phyloP scores from a whole-genome alignment of 2,797 vertebrate species.

The Cirrhinus molitorella region DNA sequence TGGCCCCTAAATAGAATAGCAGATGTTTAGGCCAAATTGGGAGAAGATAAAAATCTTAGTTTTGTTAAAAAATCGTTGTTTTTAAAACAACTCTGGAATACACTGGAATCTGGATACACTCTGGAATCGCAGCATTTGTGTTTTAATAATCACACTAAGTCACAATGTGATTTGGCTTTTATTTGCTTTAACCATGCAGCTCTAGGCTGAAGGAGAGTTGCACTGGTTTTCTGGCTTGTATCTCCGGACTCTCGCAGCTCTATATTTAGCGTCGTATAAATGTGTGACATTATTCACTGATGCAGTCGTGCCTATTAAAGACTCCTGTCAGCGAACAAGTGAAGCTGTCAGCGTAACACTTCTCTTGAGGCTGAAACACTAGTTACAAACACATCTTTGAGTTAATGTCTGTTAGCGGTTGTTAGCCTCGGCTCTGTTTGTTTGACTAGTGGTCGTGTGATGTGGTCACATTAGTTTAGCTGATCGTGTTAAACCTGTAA shows the following conservation, averaged over 20 bases:
- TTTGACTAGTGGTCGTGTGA: constrained; percentile 1
- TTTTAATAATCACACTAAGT: background rate
- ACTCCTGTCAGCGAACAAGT: background rate
- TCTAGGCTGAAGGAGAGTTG: background rate
- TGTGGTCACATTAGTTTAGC: background rate
- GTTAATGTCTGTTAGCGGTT: constrained; percentile 15
- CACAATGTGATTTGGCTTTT: background rate
- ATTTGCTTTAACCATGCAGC: background rate
- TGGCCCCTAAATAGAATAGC: too few species aligned
- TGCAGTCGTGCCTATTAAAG: background rate
- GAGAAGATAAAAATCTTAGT: too few species aligned
- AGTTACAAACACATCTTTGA: background rate
- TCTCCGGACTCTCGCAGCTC: background rate
- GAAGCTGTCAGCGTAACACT: background rate
- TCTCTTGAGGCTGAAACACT: constrained; percentile 14
- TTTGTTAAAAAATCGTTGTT: too few species aligned
- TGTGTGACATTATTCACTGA: background rate
- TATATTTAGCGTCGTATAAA: background rate
- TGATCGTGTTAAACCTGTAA: background rate
- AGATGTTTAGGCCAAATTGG: too few species aligned
- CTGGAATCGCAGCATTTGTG: too few species aligned
- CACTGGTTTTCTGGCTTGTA: background rate
- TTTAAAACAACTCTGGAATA: too few species aligned
- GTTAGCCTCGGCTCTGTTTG: background rate
- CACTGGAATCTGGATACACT: too few species aligned